These are phyloP conservation scores for Alligator mississippiensis DNA, from an alignment of 2,113 vertebrate genomes.

Conservation along the genomic window DNA sequence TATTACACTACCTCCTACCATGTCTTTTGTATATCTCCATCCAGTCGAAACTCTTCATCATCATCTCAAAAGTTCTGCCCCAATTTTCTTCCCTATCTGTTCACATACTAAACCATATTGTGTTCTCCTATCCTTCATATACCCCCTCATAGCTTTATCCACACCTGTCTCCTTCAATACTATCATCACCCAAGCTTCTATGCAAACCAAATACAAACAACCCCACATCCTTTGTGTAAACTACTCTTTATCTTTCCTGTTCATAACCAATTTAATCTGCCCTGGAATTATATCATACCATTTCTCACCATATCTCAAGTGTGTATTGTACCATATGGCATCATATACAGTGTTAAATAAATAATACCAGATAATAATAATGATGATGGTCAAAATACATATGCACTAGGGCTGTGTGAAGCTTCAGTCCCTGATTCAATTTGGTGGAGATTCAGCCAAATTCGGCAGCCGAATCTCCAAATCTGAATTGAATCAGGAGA, in stretches of 20 bases:
- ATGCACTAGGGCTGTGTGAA: neutral
- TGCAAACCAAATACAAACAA: neutral
- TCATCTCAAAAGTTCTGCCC: neutral
- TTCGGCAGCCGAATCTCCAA: too few species aligned
- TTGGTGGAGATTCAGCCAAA: too few species aligned
- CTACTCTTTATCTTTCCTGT: neutral
- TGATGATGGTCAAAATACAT: neutral
- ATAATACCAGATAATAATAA: neutral
- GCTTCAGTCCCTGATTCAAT: too few species aligned
- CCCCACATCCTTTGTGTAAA: neutral
- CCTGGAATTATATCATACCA: neutral
- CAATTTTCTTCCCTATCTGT: neutral
- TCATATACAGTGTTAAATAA: neutral
- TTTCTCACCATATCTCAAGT: neutral
- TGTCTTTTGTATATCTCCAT: neutral
- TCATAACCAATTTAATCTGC: neutral
- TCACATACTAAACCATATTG: neutral
- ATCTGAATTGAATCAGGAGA: too few species aligned
- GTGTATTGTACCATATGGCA: neutral
- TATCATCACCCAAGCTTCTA: neutral
- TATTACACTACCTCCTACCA: neutral
- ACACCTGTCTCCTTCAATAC: neutral
- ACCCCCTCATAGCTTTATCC: neutral
- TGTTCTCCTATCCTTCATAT: neutral
- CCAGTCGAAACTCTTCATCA: slow-evolving; percentile 26